Evolutionary conservation across 2,797 vertebrate species (phyloP).

Genomic region (Myoxocephalus aenaeus): DNA sequence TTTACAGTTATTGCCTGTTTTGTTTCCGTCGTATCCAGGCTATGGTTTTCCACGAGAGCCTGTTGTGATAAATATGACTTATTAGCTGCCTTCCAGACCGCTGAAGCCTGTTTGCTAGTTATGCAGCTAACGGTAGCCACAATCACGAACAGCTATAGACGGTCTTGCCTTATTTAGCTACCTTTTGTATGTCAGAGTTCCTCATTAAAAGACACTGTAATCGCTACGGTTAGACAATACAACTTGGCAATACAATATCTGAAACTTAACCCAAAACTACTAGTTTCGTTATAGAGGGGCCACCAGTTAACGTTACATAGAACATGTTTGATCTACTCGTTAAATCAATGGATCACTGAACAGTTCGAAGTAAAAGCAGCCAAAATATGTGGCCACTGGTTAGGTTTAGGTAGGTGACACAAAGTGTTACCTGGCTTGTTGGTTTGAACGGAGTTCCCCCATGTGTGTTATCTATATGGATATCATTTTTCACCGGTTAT

Average conservation of each 20-base stretch:
- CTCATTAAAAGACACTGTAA: not conserved
- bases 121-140: conserved; percentile 48
- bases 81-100: not conserved
- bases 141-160: conserved; percentile 10
- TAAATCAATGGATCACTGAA: not conserved
- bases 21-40: not conserved
- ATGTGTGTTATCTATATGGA: not conserved
- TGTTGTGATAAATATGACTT: not conserved
- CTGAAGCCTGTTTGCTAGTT: conserved; percentile 31
- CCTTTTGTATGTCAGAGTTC: not conserved
- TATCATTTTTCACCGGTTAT: not conserved
- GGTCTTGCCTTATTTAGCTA: not conserved
- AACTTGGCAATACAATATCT: not conserved
- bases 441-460: not conserved
- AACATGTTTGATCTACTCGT: not conserved
- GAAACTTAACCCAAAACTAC: not conserved
- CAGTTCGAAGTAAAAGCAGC: not conserved
- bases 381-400: not conserved
- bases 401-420: too few species aligned
- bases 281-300: not conserved
- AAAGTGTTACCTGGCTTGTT: not conserved
- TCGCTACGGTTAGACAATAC: accelerated
- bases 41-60: not conserved
- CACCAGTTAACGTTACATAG: not conserved
- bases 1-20: too few species aligned